Evolutionary conservation across 1,140 invertebrate genomes (phyloP), one percentile per base, ranked within the genome.

Genomic region (Atta cephalotes): DNA sequence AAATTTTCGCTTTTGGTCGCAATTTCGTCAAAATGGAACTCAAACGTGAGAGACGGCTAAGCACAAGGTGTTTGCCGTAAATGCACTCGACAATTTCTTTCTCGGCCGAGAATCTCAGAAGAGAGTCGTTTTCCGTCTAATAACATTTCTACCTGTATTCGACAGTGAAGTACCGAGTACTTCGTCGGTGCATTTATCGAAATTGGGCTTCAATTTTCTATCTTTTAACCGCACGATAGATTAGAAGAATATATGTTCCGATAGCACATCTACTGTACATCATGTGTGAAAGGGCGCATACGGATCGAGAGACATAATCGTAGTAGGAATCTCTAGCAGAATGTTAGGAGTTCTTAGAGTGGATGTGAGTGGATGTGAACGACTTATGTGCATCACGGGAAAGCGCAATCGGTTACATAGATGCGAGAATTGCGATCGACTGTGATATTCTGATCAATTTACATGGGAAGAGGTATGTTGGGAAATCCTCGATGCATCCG

Each of bases 301-400:
- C 3, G 18, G 82, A 78, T 53, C 45, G 74, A 51, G 18, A 10
- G 49, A 31, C 71, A 56, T 51, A 49, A 58, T 39, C 18, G 35
- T 53, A 51, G 78, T 49, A 72, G 79, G 60, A 87, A 87, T 87
- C 62, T 39, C 71, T 82, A 87, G 58, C 14, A 71, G 85, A 49
- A 87, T 87, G 85, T 82, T 87, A 31, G 49, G 21, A 39, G 82
- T 84, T 87, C 85, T 82, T 87, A 56, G 58, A 16, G 35, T 39
- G 60, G 25, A 72, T 58, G 58, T 21, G 58, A 16, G 35, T 39
- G 60, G 25, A 72, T 58, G 58, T 21, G 21, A 21, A 49, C 85
- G 77, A 82, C 79, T 87, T 87, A 84, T 39, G 66, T 70, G 39
- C 18, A 49, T n/a, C 45, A 72, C 65, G 39, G 31, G 78, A 82